Base-by-base conservation (phyloP, 2,113 vertebrate genomes). In the Cololabis saira region DNA sequence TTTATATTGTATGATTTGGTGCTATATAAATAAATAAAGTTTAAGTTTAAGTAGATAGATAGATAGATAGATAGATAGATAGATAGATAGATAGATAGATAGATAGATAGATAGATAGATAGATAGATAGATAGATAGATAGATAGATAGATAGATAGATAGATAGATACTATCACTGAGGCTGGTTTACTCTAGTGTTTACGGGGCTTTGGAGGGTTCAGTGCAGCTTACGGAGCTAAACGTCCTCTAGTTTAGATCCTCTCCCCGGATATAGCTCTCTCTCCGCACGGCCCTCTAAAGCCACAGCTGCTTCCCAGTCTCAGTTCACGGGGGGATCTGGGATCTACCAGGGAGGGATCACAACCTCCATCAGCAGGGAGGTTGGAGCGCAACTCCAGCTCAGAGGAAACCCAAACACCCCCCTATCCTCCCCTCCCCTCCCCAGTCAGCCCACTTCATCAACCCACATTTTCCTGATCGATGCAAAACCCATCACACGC, bases 401-500 rank as follows among this genome's bases (percentile, higher is more conserved):
- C 58, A 59, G 54, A 74, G 75, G 56, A 73, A 70, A 78, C 68
- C 68, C 67, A 54, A 54, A 67, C 16, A 45, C 70, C 42, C 5
- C 17, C 24, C 56, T 44, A 24, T 22, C 62, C 68, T 77, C 42
- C 62, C 33, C 6, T 1, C 33, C 10, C 6, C 5, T 11, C 33
- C 10, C 33, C 44, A 47, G 16, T 17, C 76, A 79, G 62, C 78
- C 81, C 78, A 84, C 84, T 89, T 90, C 84, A 92, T 91, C 89
- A 92, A 88, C 88, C 90, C 84, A 87, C 89, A 86, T 89, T 87
- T 84, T 89, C 72, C 81, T 81, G 76, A 91, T 92, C 89, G 74
- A 91, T 92, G 80, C 81, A 81, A 90, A 92, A 90, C 85, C 89
- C 89, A 90, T 92, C 87, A 86, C 84, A 81, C 55, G n/a, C 85